Base-by-base conservation (phyloP, 2,888 invertebrate species). In the Pocota personata region DNA sequence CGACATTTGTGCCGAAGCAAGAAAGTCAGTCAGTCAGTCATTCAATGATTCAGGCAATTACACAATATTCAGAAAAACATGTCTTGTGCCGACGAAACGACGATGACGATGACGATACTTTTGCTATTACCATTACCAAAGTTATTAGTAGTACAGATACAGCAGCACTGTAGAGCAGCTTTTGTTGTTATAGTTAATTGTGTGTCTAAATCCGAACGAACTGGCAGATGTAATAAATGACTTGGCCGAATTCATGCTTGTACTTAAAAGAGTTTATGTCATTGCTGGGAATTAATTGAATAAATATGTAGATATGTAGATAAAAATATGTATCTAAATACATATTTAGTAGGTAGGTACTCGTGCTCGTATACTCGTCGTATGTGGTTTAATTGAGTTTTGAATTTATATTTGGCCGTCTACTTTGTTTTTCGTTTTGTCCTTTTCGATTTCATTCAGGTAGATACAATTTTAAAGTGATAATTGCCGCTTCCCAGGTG, bases 11-110 rank as follows among this genome's bases (percentile, higher is more conserved):
- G 62, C 21, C 46, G 64, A 58, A 75, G 52, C 69, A 66, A 75
- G 84, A 57, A 67, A 79, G 37, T 50, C 73, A 73, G 77, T 60
- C 57, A 77, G 21, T 37, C 58, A 79, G 58, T 37, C 7, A 57
- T 62, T 64, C 57, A 79, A 75, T 79, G 84, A 79, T 57, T 84
- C 69, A 57, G 52, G 75, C 64, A 84, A 80, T 72, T 72, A 82
- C 69, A 35, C 52, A 58, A 62, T 40, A 40, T 37, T 48, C 66
- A 60, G 52, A 64, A 62, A 37, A 52, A 16, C 60, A 55, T 48
- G 40, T 64, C 73, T 75, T 79, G 60, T 73, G 50, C 46, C 35
- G 50, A 55, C 60, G 24, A 24, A 24, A 24, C 24, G 24, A 24
- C 24, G 4, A 24, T 24, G 24, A 52, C 40, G 21, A 62, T 35